Evolutionary conservation across 2,113 vertebrate genomes (phyloP), one percentile per base, ranked within the genome.

Genomic region (Ceyx melanurus): DNA sequence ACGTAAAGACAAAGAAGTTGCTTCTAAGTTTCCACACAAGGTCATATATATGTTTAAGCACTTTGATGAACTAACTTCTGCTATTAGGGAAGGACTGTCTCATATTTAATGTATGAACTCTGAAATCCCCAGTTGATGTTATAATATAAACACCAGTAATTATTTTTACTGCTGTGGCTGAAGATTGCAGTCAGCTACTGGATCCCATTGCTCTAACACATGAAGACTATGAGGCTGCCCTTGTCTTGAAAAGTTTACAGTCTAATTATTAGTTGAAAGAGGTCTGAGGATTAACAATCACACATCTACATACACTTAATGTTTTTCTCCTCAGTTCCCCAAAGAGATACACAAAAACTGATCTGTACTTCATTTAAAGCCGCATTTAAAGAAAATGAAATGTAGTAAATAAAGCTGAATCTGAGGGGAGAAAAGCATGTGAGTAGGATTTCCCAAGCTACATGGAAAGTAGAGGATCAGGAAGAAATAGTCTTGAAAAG

Each of bases 81-180:
- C 76, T 83, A 23, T 76, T 75, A 93, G 64, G 48, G 53, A 81
- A 81, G 76, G 57, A 48, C 80, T 90, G n/a, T 64, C 93, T 95
- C 92, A 88, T 94, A 81, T 90, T 93, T 96, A 95, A 94, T 94
- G 73, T 58, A 93, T 94, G 88, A 90, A 90, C 68, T 83, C 50
- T 71, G 61, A 92, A 90, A 48, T 84, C 88, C 45, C 80, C 61
- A 8, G 66, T 43, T 93, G 90, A 81, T 81, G 73, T 57, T 93
- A 37, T 68, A 86, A 51, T 61, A 92, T 83, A 84, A 93, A 94
- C 83, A 71, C 61, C 20, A 76, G 82, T 89, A 92, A 94, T 94
- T 94, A 85, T 92, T 93, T 89, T 82, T 93, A 88, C 76, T 82
- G 43, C 70, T 89, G 70, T 50, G 58, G 83, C 71, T 87, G 83